Evolutionary conservation across 2,113 vertebrate genomes (phyloP).

Genomic region (Scatophagus argus): DNA sequence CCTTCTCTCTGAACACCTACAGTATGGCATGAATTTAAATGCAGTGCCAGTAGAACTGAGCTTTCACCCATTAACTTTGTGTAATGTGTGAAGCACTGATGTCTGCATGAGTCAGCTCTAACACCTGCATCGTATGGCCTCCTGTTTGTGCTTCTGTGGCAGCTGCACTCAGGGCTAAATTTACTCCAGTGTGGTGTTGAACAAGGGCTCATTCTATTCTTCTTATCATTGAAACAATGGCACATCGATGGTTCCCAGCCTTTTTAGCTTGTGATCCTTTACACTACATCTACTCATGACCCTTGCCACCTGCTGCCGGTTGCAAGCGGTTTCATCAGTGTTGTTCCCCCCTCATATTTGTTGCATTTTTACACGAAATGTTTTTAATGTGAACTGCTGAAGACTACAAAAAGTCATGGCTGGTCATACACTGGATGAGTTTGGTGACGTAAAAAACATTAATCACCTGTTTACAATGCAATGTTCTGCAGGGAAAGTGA

Average conservation of each 20-base stretch:
- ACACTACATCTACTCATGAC: no score
- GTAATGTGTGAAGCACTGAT: not conserved
- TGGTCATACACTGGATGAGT: no score
- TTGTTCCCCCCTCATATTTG: not conserved
- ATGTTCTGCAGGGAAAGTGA: no score
- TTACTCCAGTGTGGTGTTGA: not conserved
- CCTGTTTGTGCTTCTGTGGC: not conserved
- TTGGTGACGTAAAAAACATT: not conserved
- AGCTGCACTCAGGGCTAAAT: not conserved
- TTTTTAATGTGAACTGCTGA: no score
- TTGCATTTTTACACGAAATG: no score
- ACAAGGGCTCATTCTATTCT: conserved; percentile 1
- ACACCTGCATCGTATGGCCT: not conserved
- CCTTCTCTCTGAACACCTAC: not conserved
- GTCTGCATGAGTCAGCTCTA: not conserved
- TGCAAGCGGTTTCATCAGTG: not conserved
- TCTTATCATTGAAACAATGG: conserved; percentile 8
- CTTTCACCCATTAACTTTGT: not conserved
- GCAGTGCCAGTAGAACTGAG: not conserved
- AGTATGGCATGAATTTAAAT: not conserved
- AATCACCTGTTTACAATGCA: no score
- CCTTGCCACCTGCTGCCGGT: no score
- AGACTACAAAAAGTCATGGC: not conserved
- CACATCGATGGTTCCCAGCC: not conserved
- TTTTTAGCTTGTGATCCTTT: not conserved